Percentiles rank a stretch among this genome's conserved stretches.
Evolutionary conservation across 2,797 vertebrate species (phyloP).

Genomic region (Microctenopoma steveboyesi): DNA sequence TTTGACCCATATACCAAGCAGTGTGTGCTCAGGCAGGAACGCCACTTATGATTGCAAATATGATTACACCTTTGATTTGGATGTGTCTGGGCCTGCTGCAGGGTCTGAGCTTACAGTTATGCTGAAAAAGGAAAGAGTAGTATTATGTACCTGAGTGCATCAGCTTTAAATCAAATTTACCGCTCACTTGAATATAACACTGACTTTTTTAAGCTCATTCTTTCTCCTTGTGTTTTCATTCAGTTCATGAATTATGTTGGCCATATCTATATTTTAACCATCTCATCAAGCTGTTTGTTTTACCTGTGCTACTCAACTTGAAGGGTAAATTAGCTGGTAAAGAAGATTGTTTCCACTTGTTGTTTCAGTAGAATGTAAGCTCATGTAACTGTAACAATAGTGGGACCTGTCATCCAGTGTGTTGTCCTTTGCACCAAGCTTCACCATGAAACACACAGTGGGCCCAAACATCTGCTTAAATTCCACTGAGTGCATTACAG

Average conservation of each 20-base stretch:
- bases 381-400: too few species aligned
- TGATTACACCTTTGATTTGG: not conserved
- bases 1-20: not conserved
- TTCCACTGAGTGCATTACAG: conserved; percentile 61
- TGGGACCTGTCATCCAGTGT: too few species aligned
- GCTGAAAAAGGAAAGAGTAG: not conserved
- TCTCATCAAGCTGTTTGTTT: not conserved
- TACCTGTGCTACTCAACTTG: not conserved
- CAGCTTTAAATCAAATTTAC: not conserved
- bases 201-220: not conserved
- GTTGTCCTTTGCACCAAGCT: too few species aligned
- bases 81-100: not conserved
- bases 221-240: not conserved
- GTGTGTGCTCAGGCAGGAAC: not conserved
- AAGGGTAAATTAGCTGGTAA: not conserved
- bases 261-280: too few species aligned
- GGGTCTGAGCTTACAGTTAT: not conserved
- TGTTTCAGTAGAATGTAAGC: not conserved
- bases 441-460: too few species aligned
- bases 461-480: conserved; percentile 25
- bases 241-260: not conserved
- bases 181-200: not conserved
- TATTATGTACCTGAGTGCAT: not conserved
- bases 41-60: not conserved
- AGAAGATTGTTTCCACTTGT: not conserved